These are phyloP conservation scores for Portevinia maculata DNA, from an alignment of 2,888 invertebrate species.

Conservation along the genomic window DNA sequence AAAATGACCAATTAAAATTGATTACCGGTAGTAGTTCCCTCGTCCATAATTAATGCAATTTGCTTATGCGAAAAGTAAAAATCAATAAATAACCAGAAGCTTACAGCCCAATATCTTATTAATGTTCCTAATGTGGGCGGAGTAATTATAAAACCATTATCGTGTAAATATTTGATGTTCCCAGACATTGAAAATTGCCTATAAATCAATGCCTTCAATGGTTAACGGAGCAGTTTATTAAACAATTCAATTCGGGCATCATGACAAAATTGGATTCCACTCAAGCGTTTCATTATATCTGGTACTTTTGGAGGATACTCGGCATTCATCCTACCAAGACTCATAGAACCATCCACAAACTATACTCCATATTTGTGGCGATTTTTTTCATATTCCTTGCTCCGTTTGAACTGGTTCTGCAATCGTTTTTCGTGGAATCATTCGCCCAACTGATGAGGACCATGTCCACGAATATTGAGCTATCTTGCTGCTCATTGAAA, in stretches of 20 bases:
- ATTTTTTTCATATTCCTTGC: constrained; percentile 43
- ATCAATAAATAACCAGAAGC: constrained; percentile 15
- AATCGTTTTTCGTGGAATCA: constrained; percentile 57
- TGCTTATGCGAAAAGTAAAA: constrained; percentile 16
- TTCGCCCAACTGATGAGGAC: constrained; percentile 67
- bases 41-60: constrained; percentile 40
- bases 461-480: constrained; percentile 72
- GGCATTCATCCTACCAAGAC: constrained; percentile 71
- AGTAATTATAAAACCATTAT: constrained; percentile 27
- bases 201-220: constrained; percentile 28
- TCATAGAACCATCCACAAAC: constrained; percentile 57
- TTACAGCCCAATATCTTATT: constrained; percentile 16
- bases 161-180: constrained; percentile 23
- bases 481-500: constrained; percentile 66
- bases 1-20: not conserved
- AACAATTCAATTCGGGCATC: not conserved
- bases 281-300: constrained; percentile 71
- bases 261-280: constrained; percentile 65
- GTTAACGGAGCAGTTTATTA: not conserved
- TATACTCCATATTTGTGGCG: constrained; percentile 63
- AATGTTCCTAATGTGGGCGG: not conserved
- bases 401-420: constrained; percentile 39
- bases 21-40: not conserved
- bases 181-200: not conserved
- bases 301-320: constrained; percentile 69